Percentiles rank a stretch among this genome's conserved stretches.
These are phyloP conservation scores for Nymphalis urticae DNA, from an alignment of 2,888 invertebrate genomes.

Conservation along the genomic window DNA sequence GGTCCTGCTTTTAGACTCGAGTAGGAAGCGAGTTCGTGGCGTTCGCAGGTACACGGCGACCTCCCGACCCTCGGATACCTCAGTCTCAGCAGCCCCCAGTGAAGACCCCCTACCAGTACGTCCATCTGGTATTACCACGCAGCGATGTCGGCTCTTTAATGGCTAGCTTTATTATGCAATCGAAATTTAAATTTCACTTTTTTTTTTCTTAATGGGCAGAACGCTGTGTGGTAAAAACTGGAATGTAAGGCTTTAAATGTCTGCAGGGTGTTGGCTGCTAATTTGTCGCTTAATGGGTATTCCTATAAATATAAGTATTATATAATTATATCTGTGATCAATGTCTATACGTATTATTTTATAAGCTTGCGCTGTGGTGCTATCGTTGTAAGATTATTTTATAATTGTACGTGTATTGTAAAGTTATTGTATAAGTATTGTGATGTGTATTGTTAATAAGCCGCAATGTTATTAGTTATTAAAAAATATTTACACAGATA, in stretches of 20 bases:
- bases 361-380: conserved; percentile 69
- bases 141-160: conserved; percentile 53
- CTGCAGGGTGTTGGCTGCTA: conserved; percentile 81
- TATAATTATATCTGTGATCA: conserved; percentile 37
- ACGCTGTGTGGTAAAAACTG: conserved; percentile 74
- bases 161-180: conserved; percentile 6
- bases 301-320: conserved; percentile 36
- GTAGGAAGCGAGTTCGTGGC: conserved; percentile 72
- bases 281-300: conserved; percentile 50
- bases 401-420: conserved; percentile 45
- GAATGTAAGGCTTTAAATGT: conserved; percentile 72
- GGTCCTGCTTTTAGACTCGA: conserved; percentile 80
- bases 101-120: conserved; percentile 79
- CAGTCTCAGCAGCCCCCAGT: conserved; percentile 76
- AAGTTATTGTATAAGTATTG: conserved; percentile 42
- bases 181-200: neutral
- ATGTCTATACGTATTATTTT: conserved; percentile 53
- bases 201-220: conserved; percentile 14
- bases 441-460: conserved; percentile 45
- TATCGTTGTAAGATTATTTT: conserved; percentile 52
- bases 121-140: conserved; percentile 67
- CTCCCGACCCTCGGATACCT: conserved; percentile 75
- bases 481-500: neutral
- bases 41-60: conserved; percentile 73
- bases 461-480: conserved; percentile 43